Base-by-base conservation (phyloP, 2,888 invertebrate species). In the Pherbina coryleti region DNA sequence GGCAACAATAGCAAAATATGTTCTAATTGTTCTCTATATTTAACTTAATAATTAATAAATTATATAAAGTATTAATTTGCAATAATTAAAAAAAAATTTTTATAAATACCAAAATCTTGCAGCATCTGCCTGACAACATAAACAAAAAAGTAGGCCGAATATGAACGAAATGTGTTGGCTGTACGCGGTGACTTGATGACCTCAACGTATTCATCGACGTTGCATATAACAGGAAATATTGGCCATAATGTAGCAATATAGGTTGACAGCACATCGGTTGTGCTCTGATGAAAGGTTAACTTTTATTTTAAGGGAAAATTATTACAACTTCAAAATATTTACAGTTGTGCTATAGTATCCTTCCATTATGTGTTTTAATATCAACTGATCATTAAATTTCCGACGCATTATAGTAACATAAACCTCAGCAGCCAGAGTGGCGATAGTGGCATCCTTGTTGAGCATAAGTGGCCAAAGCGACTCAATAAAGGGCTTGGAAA, bases 311-410 rank as follows among this genome's bases (percentile, higher is more conserved):
- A 17, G 5, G 37, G 51, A 76, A 49, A 53, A 14, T 14, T 17
- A 51, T 70, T 37, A 8, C 25, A n/a, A 22, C 11, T 49, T 7
- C 1, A 19, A 37, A 17, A 67, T n/a, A 31, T 19, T 53, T 78
- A 82, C 82, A 77, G 70, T 8, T 71, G 77, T 73, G 2, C 31
- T 31, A 9, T 64, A 79, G 73, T 80, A 81, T 60, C 77, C 79
- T 37, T 81, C 75, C 66, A 82, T 64, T 55, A 81, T 76, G 69
- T 81, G 80, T 72, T 78, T 80, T n/a, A 82, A 72, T 44, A 80
- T 78, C 14, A 73, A 17, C n/a, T 76, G 55, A 0, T 80, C 78
- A 4, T 79, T 53, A 70, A 72, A 77, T 73, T 76, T 79, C 8
- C 81, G 79, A 64, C 72, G 69, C 80, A 81, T 82, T 72, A 81